Evolutionary conservation across 1,140 invertebrate species (phyloP).

Genomic region (Zaprionus davidi): DNA sequence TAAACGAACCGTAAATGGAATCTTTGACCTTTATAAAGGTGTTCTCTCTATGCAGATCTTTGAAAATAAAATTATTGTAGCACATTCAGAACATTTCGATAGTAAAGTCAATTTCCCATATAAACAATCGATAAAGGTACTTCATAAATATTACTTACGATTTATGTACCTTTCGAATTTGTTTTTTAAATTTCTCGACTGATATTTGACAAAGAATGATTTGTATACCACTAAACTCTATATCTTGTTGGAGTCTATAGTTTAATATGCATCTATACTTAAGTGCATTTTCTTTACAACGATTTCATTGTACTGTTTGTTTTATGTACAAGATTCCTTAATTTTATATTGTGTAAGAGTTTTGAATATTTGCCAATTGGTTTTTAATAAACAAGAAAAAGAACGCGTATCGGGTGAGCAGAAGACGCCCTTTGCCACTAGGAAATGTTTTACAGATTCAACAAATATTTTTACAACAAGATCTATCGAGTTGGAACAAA

Average conservation of each 20-base stretch:
- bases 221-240: neutral
- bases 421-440: neutral
- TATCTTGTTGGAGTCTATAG: neutral
- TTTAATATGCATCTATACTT: neutral
- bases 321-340: neutral
- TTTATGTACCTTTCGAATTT: too few relatives aligned
- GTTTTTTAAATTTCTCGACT: too few relatives aligned
- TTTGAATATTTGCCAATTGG: slow-evolving; percentile 4
- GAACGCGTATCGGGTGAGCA: neutral
- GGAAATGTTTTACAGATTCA: neutral
- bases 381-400: slow-evolving; percentile 1
- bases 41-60: neutral
- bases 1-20: slow-evolving; percentile 1
- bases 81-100: too few relatives aligned
- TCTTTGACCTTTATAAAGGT: slow-evolving; percentile 4
- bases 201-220: neutral
- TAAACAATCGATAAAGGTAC: neutral
- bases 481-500: neutral
- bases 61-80: neutral
- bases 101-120: neutral
- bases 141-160: neutral
- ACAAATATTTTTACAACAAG: neutral
- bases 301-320: neutral
- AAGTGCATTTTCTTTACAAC: neutral
- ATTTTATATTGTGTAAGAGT: slow-evolving; percentile 1